Base-by-base conservation (phyloP, 2,888 invertebrate genomes). In the Caenorhabditis wallacei region DNA sequence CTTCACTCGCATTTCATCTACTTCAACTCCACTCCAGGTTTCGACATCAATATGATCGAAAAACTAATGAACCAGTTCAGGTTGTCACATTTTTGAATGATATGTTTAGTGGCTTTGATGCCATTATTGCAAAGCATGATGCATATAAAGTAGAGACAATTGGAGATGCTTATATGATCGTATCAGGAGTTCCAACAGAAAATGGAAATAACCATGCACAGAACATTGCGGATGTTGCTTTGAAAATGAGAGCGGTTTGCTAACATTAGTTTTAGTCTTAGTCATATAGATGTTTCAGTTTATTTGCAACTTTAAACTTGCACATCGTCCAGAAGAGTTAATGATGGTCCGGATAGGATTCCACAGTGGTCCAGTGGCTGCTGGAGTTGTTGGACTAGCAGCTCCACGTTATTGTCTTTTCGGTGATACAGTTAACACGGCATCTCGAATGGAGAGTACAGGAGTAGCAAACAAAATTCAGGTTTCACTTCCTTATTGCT, bases 81-180 rank as follows among this genome's bases (percentile, higher is more conserved):
- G 87, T 91, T 51, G 91, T 91, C 43, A 91, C 89, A n/a, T 91
- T 91, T 82, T 79, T 91, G 16, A 91, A 91, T 79, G 91, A 91
- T 66, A 86, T 91, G 88, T 91, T 91, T 83, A 89, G 89, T 53
- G 91, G 91, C 3, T 91, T 91, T 71, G 91, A 91, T 78, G 89
- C 90, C 0, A 91, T 91, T 59, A 91, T 91, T 71, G 87, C 91
- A 20, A 91, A 90, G 68, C 91, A 91, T 59, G 91, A 91, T 72
- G 91, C 91, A 1, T 91, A 91, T 81, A 91, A 91, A 84, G 91
- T 88, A 3, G 88, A 88, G 69, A 88, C 88, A 11, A 91, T 91
- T 57, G 91, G 91, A 8, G 91, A 91, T 70, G 91, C 91, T 7
- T 91, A 91, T 84, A 91, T 91, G 91, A 90, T 91, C 80, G 90